Evolutionary conservation across 2,888 invertebrate species (phyloP).

Genomic region (Dioctria rufipes): DNA sequence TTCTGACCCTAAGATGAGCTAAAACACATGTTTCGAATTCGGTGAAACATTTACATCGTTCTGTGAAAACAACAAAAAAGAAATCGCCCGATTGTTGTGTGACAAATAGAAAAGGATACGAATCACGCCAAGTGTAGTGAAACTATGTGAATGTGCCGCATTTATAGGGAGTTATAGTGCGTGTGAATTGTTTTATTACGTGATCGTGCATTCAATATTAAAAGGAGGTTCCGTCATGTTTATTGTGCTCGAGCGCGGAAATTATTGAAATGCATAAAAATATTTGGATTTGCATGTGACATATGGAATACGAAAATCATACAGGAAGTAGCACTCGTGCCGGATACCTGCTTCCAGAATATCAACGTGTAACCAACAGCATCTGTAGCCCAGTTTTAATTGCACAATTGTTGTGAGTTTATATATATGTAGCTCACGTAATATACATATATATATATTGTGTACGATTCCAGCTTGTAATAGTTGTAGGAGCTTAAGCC

Average conservation of each 20-base stretch:
- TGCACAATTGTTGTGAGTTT: background rate
- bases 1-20: slow-evolving; percentile 15
- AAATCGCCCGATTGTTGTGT: slow-evolving; percentile 15
- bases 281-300: slow-evolving; percentile 49
- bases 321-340: slow-evolving; percentile 23
- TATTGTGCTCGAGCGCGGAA: slow-evolving; percentile 33
- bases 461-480: background rate
- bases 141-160: slow-evolving; percentile 26
- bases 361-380: background rate
- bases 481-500: background rate
- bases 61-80: background rate
- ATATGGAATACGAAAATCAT: slow-evolving; percentile 26
- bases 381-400: slow-evolving; percentile 6
- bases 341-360: slow-evolving; percentile 16
- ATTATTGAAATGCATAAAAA: slow-evolving; percentile 35
- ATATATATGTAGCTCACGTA: background rate
- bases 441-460: background rate
- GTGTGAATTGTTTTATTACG: slow-evolving; percentile 8
- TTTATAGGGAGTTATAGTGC: background rate
- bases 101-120: slow-evolving; percentile 31
- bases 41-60: slow-evolving; percentile 15
- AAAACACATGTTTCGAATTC: slow-evolving; percentile 12
- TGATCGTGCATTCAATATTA: background rate
- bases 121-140: slow-evolving; percentile 31
- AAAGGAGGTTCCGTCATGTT: slow-evolving; percentile 20